Percentiles rank a stretch among this genome's conserved stretches.
phyloP scores from a whole-genome alignment of 2,888 invertebrate species.

The Andrena camellia region DNA sequence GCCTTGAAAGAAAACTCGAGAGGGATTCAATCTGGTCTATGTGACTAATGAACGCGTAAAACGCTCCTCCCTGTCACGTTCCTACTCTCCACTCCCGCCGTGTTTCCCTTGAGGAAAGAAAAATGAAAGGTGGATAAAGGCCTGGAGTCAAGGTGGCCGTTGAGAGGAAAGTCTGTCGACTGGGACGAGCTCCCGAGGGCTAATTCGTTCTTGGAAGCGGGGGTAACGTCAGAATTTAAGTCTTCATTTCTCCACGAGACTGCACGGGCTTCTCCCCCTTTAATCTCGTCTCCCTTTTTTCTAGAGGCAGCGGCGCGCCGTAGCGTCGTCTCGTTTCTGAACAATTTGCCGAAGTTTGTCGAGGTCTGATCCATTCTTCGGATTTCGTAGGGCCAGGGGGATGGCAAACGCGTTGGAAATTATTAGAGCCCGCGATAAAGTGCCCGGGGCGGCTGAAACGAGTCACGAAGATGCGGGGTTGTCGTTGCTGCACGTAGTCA shows the following conservation, averaged over 20 bases:
- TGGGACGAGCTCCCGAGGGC: conserved; percentile 15
- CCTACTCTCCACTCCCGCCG: conserved; percentile 1
- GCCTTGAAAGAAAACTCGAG: conserved; percentile 59
- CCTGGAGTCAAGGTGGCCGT: background rate
- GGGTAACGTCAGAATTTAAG: conserved; percentile 42
- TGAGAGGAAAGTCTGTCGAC: conserved; percentile 34
- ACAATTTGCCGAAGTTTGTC: conserved; percentile 22
- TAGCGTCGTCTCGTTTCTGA: conserved; percentile 21
- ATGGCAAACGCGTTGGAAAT: conserved; percentile 19
- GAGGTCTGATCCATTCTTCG: background rate
- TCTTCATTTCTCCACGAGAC: conserved; percentile 31
- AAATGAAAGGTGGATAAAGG: conserved; percentile 10
- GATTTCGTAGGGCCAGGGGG: background rate
- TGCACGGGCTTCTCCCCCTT: background rate
- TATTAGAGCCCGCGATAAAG: conserved; percentile 8
- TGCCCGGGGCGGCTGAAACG: background rate
- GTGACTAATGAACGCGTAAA: conserved; percentile 83
- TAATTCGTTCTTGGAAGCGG: conserved; percentile 48
- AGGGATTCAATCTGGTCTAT: conserved; percentile 80
- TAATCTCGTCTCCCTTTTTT: background rate
- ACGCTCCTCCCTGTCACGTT: conserved; percentile 67
- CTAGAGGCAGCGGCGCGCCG: too few species aligned
- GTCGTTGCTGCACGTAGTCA: background rate
- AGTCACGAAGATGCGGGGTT: background rate
- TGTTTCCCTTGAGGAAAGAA: conserved; percentile 36